phyloP scores from a whole-genome alignment of 37 sponge, comb jelly and placozoan genomes.

The Agelas oroides region DNA sequence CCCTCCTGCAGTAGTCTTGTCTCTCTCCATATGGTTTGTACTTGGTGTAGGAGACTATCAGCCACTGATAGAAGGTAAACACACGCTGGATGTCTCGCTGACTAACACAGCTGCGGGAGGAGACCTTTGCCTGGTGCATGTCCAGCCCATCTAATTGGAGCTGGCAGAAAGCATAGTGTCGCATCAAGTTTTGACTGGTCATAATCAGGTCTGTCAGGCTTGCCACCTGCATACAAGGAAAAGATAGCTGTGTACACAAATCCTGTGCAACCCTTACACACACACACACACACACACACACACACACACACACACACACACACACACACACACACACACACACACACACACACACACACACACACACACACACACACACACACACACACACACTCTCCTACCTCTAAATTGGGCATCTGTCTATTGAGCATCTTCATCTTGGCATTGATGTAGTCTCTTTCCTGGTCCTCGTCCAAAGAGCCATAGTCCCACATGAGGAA shows the following conservation, averaged over 20 bases:
- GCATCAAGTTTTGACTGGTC: constrained; percentile 75
- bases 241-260: not conserved
- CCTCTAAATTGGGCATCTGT: constrained; percentile 43
- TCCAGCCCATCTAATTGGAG: constrained; percentile 8
- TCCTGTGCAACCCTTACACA: too few relatives aligned
- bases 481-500: constrained; percentile 94
- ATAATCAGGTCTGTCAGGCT: constrained; percentile 75
- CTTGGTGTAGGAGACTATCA: constrained; percentile 51
- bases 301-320: too few relatives aligned
- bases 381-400: not conserved
- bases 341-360: constrained; percentile 5
- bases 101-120: constrained; percentile 79
- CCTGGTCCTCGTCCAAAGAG: constrained; percentile 84
- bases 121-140: constrained; percentile 12
- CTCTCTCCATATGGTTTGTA: constrained; percentile 15
- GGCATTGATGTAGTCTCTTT: constrained; percentile 82
- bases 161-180: constrained; percentile 78
- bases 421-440: constrained; percentile 77
- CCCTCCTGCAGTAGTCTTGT: constrained; percentile 43
- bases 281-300: too few relatives aligned
- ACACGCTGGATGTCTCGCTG: constrained; percentile 91
- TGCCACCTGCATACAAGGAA: constrained; percentile 14
- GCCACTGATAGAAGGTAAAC: constrained; percentile 80
- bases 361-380: not conserved
- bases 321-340: not conserved